Conservation (phyloP, 2,797 vertebrate species). For the Diglossa cyanea region DNA sequence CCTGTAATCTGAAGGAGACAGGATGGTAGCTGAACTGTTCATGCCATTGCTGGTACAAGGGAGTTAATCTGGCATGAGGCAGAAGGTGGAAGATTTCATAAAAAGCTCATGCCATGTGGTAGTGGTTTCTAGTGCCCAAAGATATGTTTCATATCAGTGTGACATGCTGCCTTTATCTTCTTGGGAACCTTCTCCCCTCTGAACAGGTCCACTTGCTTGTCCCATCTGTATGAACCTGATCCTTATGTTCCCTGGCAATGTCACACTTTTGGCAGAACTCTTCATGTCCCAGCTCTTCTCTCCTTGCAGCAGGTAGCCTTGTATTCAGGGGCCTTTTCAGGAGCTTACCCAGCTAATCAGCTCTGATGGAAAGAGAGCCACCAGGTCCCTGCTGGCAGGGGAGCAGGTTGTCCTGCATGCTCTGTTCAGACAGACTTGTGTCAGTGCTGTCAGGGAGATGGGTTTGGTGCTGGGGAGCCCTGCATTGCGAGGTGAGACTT, state of each 20-base stretch:
- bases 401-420: rapidly evolving
- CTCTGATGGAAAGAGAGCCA: neutral
- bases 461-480: neutral
- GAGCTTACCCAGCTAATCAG: neutral
- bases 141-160: neutral
- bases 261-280: neutral
- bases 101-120: slow-evolving; percentile 13
- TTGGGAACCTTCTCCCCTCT: neutral
- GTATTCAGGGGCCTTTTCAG: neutral
- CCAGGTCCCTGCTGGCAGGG: neutral
- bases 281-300: neutral
- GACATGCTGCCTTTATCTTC: neutral
- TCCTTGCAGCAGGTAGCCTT: neutral
- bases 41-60: neutral
- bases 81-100: slow-evolving; percentile 9
- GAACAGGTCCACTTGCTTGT: neutral
- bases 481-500: rapidly evolving
- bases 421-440: neutral
- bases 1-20: neutral
- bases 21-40: neutral
- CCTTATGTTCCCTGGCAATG: neutral
- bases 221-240: neutral
- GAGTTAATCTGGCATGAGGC: neutral
- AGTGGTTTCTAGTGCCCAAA: neutral
- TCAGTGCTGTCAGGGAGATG: neutral